Base-by-base conservation (phyloP, 2,113 vertebrate species). In the Cottus gobio region DNA sequence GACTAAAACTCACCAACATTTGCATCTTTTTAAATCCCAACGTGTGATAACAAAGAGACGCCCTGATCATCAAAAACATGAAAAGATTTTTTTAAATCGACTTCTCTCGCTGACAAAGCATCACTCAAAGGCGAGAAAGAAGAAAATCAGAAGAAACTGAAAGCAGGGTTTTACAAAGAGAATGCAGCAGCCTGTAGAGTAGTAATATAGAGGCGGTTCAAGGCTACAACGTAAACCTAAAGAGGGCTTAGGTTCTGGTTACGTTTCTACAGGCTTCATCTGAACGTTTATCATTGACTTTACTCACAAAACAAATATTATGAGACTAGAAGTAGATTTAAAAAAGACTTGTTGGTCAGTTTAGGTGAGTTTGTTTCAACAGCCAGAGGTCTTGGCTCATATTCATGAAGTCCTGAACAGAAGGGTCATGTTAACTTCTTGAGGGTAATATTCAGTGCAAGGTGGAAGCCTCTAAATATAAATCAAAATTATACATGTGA, bases 381-480 rank as follows among this genome's bases (percentile, higher is more conserved):
- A 42, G 42, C 4, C 16, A 28, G 52, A 82, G 62, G 37, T 48
- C 50, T 64, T 18, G 42, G 1, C 42, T 37, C 15, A 37, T 20
- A 4, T 64, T 16, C 18, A 15, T 31, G 28, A 68, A 22, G 61
- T 73, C 57, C 65, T 61, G 20, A 48, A 65, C 58, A 24, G 52
- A 0, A 24, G 7, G 68, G 71, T 30, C 57, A 7, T 5, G 28
- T 48, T 31, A 24, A n/a, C 69, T 77, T 28, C 15, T 50, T 36
- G 16, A 22, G 24, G n/a, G 37, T 28, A n/a, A 69, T 88, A 79
- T 75, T 46, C 42, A 82, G 66, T 52, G 9, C n/a, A n/a, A n/a
- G n/a, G n/a, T n/a, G n/a, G n/a, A n/a, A 26, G 67, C 30, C 57
- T 76, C 79, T 63, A 69, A 83, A 83, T 71, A 78, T 69, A 39